Conservation (phyloP, 2,113 vertebrate species). For the Pachyramphus minor region DNA sequence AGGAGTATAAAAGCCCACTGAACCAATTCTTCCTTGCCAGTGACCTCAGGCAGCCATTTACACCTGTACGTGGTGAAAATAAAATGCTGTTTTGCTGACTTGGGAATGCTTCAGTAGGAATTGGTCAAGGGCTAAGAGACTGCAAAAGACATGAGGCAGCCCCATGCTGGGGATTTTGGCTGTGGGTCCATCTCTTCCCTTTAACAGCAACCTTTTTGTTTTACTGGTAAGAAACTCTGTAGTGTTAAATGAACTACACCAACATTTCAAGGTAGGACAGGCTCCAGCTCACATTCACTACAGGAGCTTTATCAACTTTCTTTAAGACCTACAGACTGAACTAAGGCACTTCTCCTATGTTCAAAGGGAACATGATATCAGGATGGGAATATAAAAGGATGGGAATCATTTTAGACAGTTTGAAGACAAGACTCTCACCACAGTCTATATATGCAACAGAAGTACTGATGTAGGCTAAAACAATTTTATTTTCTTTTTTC, state of each 20-base stretch:
- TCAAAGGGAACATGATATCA: background rate
- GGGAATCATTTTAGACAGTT: background rate
- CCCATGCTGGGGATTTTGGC: accelerated
- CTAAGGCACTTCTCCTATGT: background rate
- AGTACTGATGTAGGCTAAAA: background rate
- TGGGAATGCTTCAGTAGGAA: accelerated
- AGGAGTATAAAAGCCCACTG: conserved; percentile 31
- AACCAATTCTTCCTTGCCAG: conserved; percentile 46
- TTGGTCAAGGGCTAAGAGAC: background rate
- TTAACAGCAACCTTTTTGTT: background rate
- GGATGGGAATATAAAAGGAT: background rate
- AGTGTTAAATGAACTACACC: background rate
- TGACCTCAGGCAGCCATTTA: conserved; percentile 36
- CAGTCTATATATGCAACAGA: background rate
- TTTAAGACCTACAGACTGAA: background rate
- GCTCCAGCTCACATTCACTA: background rate
- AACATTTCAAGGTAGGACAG: background rate
- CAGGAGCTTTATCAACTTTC: background rate
- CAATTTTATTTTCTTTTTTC: background rate
- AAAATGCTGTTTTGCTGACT: background rate
- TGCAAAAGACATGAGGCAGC: background rate
- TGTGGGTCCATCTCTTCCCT: background rate
- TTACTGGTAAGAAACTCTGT: background rate
- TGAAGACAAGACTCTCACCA: background rate
- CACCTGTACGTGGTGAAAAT: background rate